Evolutionary conservation across 2,888 invertebrate species (phyloP).

Genomic region (Mimumesa dahlbomi): DNA sequence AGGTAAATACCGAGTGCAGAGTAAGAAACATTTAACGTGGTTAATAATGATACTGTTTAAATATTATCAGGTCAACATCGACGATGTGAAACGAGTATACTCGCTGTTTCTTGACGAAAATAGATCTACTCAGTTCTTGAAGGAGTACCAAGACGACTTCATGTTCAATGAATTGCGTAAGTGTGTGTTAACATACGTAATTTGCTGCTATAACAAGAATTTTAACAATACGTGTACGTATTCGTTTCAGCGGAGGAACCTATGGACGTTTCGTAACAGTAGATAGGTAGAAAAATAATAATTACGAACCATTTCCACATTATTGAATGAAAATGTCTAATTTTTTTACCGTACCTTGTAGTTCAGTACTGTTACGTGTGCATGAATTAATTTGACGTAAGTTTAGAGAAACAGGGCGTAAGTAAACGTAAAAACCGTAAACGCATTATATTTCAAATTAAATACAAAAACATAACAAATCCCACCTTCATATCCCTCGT

Average conservation of each 20-base stretch:
- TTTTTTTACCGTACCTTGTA: too few relatives aligned
- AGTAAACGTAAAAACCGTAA: constrained; percentile 12
- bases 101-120: constrained; percentile 96
- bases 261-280: constrained; percentile 71
- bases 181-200: constrained; percentile 34
- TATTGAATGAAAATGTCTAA: neutral
- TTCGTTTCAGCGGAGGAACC: constrained; percentile 68
- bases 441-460: constrained; percentile 41
- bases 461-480: constrained; percentile 51
- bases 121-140: constrained; percentile 95
- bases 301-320: constrained; percentile 1
- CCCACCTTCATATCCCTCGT: constrained; percentile 2
- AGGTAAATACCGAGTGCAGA: constrained; percentile 85
- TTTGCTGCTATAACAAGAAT: neutral
- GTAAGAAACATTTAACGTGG: constrained; percentile 3
- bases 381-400: neutral
- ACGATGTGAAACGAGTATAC: constrained; percentile 97
- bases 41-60: too few relatives aligned
- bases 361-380: neutral
- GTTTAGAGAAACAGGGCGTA: neutral
- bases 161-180: constrained; percentile 88
- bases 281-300: constrained; percentile 25
- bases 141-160: constrained; percentile 97
- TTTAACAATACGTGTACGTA: constrained; percentile 2
- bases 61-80: constrained; percentile 85